Base-by-base conservation (phyloP, 2,113 vertebrate species). In the Hiodon tergisus region DNA sequence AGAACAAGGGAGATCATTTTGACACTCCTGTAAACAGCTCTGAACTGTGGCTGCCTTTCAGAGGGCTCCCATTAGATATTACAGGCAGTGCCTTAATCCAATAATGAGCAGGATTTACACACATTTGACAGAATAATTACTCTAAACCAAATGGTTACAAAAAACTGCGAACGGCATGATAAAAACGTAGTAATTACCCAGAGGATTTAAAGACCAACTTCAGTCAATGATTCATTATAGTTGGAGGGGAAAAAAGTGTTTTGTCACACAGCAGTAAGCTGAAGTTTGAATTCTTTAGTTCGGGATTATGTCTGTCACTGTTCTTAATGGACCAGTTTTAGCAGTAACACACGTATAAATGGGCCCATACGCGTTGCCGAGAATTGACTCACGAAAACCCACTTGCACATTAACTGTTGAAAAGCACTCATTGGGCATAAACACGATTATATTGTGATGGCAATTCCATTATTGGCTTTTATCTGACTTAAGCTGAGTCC, bases 71-170 rank as follows among this genome's bases (percentile, higher is more conserved):
- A 61, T 66, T 72, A 14, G 16, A 76, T 78, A 72, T 75, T 66
- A 78, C 67, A 72, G 82, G 74, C 76, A 74, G 67, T 57, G 60
- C 77, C 16, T 72, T 81, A 79, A 79, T 84, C 82, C 81, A 63
- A 63, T 79, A 79, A 76, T 80, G 62, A 85, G 79, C 77, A 75
- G 72, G 82, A 83, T 88, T 86, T 82, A 76, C 73, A 80, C 53
- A 82, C 82, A 77, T 86, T 84, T 81, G 69, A 74, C 69, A 70
- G 79, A 83, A 79, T 78, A 79, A 84, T 77, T 81, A 67, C 73
- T 78, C 78, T 67, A 78, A 54, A 76, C 52, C 57, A 59, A 76
- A 78, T 71, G 69, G 76, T 74, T 67, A 55, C 74, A 69, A 0
- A 77, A 71, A 74, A 78, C 80, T 62, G 63, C 60, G 48, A 72